These are phyloP conservation scores for Percopsis transmontana DNA, from an alignment of 2,113 vertebrate genomes.

Conservation along the genomic window DNA sequence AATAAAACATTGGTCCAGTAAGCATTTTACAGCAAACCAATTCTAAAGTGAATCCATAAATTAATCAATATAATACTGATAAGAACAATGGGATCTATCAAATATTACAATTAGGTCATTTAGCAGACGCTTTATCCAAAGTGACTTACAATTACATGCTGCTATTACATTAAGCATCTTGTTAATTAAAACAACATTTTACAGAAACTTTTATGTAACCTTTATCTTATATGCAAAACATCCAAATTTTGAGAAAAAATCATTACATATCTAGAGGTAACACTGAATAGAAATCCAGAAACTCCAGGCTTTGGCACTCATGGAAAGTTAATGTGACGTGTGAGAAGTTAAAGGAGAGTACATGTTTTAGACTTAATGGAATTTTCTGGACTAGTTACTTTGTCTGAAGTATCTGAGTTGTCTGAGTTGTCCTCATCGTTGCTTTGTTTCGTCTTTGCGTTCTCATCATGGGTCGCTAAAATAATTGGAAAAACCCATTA, in stretches of 20 bases:
- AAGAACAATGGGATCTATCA: background rate
- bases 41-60: no score
- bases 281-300: no score
- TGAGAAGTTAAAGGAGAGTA: slow-evolving; percentile 69
- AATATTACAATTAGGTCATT: no score
- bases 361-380: slow-evolving; percentile 67
- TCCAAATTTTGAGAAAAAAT: no score
- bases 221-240: no score
- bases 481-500: background rate
- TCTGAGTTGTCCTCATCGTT: background rate
- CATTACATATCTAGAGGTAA: no score
- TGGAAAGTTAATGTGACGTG: no score
- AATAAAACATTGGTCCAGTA: background rate
- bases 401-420: slow-evolving; percentile 2
- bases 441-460: background rate
- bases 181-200: no score
- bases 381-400: background rate
- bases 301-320: background rate
- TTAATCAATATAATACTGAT: slow-evolving; percentile 6
- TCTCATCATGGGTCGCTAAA: slow-evolving; percentile 28
- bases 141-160: no score
- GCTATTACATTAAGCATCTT: no score
- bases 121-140: no score
- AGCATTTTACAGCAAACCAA: background rate
- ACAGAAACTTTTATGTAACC: no score